phyloP scores from a whole-genome alignment of 2,113 vertebrate genomes.

The Seriola quinqueradiata region DNA sequence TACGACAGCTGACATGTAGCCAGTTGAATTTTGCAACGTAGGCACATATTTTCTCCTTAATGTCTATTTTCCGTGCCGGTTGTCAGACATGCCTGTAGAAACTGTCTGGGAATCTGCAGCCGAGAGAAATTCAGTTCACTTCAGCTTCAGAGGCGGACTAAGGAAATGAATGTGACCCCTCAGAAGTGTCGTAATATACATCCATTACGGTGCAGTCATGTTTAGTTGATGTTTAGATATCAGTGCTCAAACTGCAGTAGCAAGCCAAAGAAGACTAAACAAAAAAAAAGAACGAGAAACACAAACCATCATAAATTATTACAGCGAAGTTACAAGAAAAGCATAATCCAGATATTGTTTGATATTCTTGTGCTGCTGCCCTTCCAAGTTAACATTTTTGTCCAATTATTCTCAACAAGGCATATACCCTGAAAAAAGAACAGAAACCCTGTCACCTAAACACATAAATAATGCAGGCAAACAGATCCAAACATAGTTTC shows the following conservation, averaged over 20 bases:
- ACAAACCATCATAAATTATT: neutral
- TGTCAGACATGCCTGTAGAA: constrained; percentile 33
- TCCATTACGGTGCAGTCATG: neutral
- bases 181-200: constrained; percentile 2
- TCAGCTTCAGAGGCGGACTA: constrained; percentile 10
- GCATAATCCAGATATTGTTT: constrained; percentile 12
- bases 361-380: neutral
- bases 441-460: constrained; percentile 27
- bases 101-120: constrained; percentile 40
- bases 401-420: constrained; percentile 23
- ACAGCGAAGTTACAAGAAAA: neutral
- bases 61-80: constrained; percentile 27
- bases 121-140: constrained; percentile 24
- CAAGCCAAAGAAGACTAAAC: neutral
- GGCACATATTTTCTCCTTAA: constrained; percentile 44
- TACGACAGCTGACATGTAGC: constrained; percentile 51
- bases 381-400: constrained; percentile 8
- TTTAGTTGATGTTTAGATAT: neutral
- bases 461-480: constrained; percentile 38
- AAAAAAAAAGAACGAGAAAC: neutral
- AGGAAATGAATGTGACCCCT: neutral
- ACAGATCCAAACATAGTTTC: constrained; percentile 11
- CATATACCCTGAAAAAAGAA: neutral
- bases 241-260: neutral
- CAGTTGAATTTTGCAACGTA: constrained; percentile 38